phyloP scores from a whole-genome alignment of 2,888 invertebrate species.

The Heteromyza rotundicornis region DNA sequence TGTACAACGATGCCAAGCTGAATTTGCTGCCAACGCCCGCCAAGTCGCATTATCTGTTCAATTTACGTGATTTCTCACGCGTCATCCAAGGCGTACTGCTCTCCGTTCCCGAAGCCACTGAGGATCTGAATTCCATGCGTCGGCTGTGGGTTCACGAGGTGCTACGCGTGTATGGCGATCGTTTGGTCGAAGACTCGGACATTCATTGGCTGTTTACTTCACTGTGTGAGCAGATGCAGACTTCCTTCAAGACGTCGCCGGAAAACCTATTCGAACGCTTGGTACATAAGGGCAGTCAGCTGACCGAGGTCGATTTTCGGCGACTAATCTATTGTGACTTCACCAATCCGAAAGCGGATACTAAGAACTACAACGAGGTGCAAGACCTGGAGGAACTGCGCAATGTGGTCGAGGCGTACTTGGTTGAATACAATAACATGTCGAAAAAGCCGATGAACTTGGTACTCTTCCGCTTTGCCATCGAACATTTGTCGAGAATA shows the following conservation, averaged over 20 bases:
- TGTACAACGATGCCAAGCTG: constrained; percentile 83
- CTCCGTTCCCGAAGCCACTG: constrained; percentile 91
- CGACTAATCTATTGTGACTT: constrained; percentile 94
- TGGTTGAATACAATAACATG: constrained; percentile 93
- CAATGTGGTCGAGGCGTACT: constrained; percentile 83
- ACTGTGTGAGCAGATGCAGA: constrained; percentile 68
- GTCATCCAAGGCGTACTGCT: constrained; percentile 91
- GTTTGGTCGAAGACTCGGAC: constrained; percentile 84
- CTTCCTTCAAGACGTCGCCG: constrained; percentile 72
- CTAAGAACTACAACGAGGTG: constrained; percentile 87
- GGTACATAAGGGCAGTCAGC: constrained; percentile 56
- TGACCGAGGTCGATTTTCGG: constrained; percentile 82
- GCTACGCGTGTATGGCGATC: constrained; percentile 89
- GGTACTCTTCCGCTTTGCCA: constrained; percentile 91
- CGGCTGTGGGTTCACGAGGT: constrained; percentile 95
- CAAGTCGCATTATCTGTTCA: constrained; percentile 94
- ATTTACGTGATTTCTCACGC: constrained; percentile 90
- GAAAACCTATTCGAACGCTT: constrained; percentile 75
- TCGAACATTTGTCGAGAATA: constrained; percentile 92
- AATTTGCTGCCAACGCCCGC: constrained; percentile 89
- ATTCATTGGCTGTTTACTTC: constrained; percentile 80
- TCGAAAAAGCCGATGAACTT: constrained; percentile 96
- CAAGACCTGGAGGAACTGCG: constrained; percentile 80
- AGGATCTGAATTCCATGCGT: constrained; percentile 84
- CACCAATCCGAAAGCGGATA: constrained; percentile 90